A percentile compares a stretch with the other conserved stretches of the same genome.
These are phyloP conservation scores for Aegithalos caudatus DNA, from an alignment of 2,113 vertebrate species.

Conservation along the genomic window DNA sequence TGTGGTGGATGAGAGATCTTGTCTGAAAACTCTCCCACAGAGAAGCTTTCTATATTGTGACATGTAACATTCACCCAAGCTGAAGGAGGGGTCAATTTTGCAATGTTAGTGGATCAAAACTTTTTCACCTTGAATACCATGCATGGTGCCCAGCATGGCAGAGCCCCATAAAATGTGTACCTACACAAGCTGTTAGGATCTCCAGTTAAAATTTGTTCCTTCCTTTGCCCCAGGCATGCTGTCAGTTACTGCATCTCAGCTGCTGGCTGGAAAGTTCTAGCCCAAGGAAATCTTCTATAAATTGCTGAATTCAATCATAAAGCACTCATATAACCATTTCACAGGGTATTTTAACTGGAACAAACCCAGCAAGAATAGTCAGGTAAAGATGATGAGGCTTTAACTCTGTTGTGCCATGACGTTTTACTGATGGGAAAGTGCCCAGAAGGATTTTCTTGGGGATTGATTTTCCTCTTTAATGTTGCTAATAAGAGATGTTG, in stretches of 20 bases:
- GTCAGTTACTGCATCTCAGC: neutral
- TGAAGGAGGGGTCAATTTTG: neutral
- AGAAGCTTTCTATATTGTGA: neutral
- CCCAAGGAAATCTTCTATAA: neutral
- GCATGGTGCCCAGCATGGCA: neutral
- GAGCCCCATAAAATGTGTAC: neutral
- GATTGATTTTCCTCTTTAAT: slow-evolving; percentile 9
- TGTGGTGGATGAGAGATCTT: neutral
- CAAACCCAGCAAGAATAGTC: neutral
- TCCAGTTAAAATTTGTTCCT: neutral
- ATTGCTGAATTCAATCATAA: neutral
- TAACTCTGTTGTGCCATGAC: neutral
- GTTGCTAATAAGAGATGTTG: neutral
- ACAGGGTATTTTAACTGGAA: neutral
- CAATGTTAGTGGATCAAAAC: neutral
- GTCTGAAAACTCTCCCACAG: neutral
- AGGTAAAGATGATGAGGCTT: neutral
- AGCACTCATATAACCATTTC: neutral
- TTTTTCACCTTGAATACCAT: neutral
- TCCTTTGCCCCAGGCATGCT: neutral
- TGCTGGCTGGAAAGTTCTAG: neutral
- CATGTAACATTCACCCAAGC: fast-evolving
- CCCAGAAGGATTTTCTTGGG: neutral
- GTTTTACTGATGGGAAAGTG: neutral
- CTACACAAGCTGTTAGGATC: neutral